Percentiles rank a stretch among this genome's conserved stretches.
Evolutionary conservation across 2,113 vertebrate genomes (phyloP).

Genomic region (Plectropomus leopardus): DNA sequence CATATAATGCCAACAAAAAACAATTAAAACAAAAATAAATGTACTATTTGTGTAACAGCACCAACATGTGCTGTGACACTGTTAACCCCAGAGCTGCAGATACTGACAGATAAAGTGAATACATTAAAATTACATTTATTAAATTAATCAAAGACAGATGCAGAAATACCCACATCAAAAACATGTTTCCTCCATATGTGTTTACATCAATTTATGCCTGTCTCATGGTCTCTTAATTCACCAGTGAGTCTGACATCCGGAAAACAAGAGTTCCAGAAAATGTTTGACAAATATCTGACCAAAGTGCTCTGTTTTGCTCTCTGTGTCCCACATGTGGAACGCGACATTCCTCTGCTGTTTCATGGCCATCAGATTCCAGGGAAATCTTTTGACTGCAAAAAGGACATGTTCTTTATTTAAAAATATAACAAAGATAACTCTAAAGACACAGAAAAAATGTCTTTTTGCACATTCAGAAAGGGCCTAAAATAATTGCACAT

Average conservation of each 20-base stretch:
- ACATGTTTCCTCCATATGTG: conserved; percentile 6
- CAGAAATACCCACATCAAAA: conserved; percentile 7
- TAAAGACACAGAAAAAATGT: background rate
- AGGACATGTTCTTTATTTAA: background rate
- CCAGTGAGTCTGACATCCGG: background rate
- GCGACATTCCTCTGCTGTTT: conserved; percentile 10
- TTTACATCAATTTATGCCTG: background rate
- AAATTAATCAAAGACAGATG: conserved; percentile 45
- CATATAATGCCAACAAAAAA: background rate
- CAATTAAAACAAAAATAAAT: background rate
- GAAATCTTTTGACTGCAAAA: conserved; percentile 16
- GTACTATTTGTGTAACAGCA: background rate
- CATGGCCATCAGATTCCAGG: conserved; percentile 13
- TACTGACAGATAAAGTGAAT: conserved; percentile 1
- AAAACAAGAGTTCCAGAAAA: background rate
- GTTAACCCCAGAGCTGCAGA: background rate
- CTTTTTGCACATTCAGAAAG: background rate
- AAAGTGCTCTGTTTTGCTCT: conserved; percentile 31
- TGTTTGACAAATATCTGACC: background rate
- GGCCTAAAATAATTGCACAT: background rate
- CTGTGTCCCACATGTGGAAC: background rate
- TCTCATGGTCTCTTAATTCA: background rate
- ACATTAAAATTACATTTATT: conserved; percentile 11
- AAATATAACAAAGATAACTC: conserved; percentile 31
- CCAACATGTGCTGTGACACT: conserved; percentile 1